Evolutionary conservation across 2,113 vertebrate species (phyloP).

Genomic region (Micromys minutus): DNA sequence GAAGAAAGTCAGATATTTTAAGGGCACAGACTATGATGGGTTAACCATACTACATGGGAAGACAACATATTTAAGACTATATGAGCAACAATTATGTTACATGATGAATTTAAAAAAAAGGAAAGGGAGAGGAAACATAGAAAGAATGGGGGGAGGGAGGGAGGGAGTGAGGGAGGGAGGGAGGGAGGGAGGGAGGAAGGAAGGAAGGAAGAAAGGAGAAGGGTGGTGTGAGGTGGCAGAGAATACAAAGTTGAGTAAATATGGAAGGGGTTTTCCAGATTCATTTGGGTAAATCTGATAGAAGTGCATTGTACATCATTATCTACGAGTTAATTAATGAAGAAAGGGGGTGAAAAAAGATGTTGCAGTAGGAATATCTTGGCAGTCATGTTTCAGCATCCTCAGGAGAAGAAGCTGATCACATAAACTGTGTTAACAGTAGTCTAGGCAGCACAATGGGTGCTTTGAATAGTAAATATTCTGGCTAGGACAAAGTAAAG

Average conservation of each 20-base stretch:
- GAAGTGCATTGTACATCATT: neutral
- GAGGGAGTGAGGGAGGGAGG: no score
- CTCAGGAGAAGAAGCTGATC: neutral
- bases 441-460: no score
- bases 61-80: neutral
- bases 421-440: neutral
- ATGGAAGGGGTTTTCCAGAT: neutral
- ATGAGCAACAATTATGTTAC: no score
- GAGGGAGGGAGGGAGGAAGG: no score
- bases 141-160: no score
- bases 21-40: neutral
- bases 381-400: neutral
- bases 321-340: neutral
- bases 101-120: neutral
- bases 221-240: neutral
- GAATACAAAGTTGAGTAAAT: neutral
- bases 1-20: neutral
- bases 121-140: neutral
- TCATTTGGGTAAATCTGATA: neutral
- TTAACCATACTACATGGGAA: neutral
- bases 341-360: neutral
- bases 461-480: neutral
- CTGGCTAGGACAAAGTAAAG: no score
- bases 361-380: accelerated
- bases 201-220: neutral